Base-by-base conservation (phyloP, 2,888 invertebrate genomes). In the Euclidia mi region DNA sequence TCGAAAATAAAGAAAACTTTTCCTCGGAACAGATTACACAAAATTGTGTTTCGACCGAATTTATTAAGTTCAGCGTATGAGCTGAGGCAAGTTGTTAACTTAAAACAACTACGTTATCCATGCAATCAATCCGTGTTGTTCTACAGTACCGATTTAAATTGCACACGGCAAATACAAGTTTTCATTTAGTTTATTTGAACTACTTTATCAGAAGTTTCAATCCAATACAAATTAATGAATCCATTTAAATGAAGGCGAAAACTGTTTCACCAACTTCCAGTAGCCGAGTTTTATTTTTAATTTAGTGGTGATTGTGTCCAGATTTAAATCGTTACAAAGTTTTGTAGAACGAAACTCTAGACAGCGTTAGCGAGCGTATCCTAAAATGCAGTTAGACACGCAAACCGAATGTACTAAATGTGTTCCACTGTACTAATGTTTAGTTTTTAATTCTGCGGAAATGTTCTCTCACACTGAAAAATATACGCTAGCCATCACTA, bases 291-390 rank as follows among this genome's bases (percentile, higher is more conserved):
- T 38, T 43, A 44, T 18, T 53, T 64, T 50, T 44, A 49, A 50
- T 37, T 42, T 25, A 34, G 15, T 10, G 12, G 41, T 14, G 28
- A 20, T 48, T 17, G n/a, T 32, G 11, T 20, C 10, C 37, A n/a
- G 28, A 49, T 52, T 62, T 43, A 57, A 34, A 62, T 51, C 38
- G 35, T 37, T 29, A 45, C 28, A 10, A n/a, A 20, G 31, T 15
- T 60, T 49, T n/a, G 40, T 31, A 51, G 56, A 41, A 18, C 32
- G 6, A 4, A 56, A 41, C 31, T 37, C 49, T 41, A 28, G 37
- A 7, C 4, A 51, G 18, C 28, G 29, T 43, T 11, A 43, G 31
- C 25, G 25, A 51, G 51, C 20, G 37, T 44, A 31, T 42, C 35
- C 18, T 25, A 18, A 32, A 51, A 44, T 44, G 29, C 38, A 44